Conservation (phyloP, 1,140 invertebrate genomes). For the Zaprionus vittiger region DNA sequence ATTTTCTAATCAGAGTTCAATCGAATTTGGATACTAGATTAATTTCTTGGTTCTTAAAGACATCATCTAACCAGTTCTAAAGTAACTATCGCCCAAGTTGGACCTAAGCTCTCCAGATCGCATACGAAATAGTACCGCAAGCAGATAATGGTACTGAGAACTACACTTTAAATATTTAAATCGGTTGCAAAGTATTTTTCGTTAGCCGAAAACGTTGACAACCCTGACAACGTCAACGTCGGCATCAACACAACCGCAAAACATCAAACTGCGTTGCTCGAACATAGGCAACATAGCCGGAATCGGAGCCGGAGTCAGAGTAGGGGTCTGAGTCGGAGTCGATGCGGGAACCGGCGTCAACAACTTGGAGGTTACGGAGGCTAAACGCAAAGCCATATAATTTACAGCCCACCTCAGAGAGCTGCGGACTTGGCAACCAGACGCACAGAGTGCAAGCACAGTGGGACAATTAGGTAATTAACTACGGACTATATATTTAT, state of each 20-base stretch:
- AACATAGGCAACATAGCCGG: neutral
- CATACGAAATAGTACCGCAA: too few relatives aligned
- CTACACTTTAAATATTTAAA: neutral
- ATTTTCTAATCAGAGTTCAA: too few relatives aligned
- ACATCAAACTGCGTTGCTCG: constrained; percentile 63
- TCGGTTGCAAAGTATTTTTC: constrained; percentile 11
- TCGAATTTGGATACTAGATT: too few relatives aligned
- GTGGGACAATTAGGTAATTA: constrained; percentile 4
- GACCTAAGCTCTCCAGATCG: too few relatives aligned
- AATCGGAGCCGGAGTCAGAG: neutral
- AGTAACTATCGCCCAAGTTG: too few relatives aligned
- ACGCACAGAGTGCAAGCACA: constrained; percentile 11
- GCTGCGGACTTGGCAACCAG: too few relatives aligned
- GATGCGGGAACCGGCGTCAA: neutral
- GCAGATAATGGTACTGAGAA: neutral
- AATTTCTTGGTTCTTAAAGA: too few relatives aligned
- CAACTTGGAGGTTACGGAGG: constrained; percentile 56
- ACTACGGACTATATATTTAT: neutral
- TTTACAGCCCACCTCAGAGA: constrained; percentile 58
- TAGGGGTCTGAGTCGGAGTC: neutral
- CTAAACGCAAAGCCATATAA: constrained; percentile 76
- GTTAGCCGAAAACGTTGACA: constrained; percentile 1
- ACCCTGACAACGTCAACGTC: constrained; percentile 38
- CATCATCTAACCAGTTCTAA: too few relatives aligned
- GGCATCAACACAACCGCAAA: constrained; percentile 66